Conservation (phyloP, 2,797 vertebrate genomes). For the Florisuga fusca region DNA sequence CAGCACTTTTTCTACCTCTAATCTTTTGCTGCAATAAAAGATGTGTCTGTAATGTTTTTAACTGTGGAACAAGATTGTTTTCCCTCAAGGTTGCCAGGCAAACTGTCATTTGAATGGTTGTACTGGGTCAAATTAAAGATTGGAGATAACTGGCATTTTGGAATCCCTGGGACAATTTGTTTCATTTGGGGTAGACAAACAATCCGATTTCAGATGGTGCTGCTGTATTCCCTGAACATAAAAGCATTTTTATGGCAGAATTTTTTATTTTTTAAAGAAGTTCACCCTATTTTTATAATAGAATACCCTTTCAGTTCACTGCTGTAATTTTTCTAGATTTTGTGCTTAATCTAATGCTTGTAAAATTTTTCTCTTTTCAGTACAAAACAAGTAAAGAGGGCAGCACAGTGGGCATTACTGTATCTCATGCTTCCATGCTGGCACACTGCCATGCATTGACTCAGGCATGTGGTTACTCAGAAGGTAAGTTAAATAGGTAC, state of each 20-base stretch:
- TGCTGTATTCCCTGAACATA: neutral
- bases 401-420: slow-evolving; percentile 93
- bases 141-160: neutral
- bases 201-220: neutral
- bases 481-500: slow-evolving; percentile 82
- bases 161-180: neutral
- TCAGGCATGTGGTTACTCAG: slow-evolving; percentile 91
- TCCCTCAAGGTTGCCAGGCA: neutral
- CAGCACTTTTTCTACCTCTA: neutral
- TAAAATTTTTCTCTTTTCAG: slow-evolving; percentile 74
- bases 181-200: neutral
- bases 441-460: slow-evolving; percentile 91
- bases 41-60: neutral
- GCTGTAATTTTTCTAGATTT: neutral
- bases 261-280: neutral
- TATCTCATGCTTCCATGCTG: slow-evolving; percentile 91
- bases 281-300: neutral
- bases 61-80: neutral
- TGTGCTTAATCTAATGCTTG: neutral
- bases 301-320: neutral
- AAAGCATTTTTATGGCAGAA: neutral
- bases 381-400: slow-evolving; percentile 98
- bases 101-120: neutral
- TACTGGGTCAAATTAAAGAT: neutral
- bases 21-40: neutral